phyloP scores from a whole-genome alignment of 2,797 vertebrate genomes.

The Clarias laeviceps region DNA sequence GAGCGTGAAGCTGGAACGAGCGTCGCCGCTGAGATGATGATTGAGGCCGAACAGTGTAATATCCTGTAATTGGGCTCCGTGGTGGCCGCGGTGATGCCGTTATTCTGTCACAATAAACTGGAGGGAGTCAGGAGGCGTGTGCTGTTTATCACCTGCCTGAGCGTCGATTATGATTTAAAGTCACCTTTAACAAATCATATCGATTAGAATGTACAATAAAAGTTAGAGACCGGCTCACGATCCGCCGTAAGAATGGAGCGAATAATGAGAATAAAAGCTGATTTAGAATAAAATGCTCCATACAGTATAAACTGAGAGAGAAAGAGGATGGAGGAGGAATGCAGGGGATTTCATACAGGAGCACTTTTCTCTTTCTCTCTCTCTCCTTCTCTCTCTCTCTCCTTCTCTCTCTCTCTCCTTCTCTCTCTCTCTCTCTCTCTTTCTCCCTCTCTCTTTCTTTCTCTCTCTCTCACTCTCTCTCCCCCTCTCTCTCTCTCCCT shows the following conservation, averaged over 20 bases:
- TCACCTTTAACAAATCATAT: neutral
- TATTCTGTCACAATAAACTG: slow-evolving; percentile 22
- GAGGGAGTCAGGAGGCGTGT: neutral
- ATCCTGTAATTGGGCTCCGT: slow-evolving; percentile 50
- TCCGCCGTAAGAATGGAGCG: neutral
- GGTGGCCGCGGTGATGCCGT: slow-evolving; percentile 22
- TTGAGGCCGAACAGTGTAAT: slow-evolving; percentile 38
- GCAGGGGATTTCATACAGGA: neutral
- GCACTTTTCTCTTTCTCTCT: neutral
- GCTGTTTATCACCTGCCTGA: neutral
- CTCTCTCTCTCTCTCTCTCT: neutral
- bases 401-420: too few relatives aligned
- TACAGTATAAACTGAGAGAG: neutral
- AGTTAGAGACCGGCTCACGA: neutral
- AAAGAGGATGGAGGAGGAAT: neutral
- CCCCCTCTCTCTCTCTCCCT: neutral
- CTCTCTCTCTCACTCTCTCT: neutral
- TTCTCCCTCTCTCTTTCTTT: neutral
- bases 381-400: neutral
- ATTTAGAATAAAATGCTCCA: neutral
- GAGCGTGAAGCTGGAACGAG: slow-evolving; percentile 12
- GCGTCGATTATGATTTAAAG: neutral
- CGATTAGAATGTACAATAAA: neutral
- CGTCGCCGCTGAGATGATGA: slow-evolving; percentile 31
- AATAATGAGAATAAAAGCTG: neutral